phyloP scores from a whole-genome alignment of 64 coral and sea anemone species.

The Actinia tenebrosa region DNA sequence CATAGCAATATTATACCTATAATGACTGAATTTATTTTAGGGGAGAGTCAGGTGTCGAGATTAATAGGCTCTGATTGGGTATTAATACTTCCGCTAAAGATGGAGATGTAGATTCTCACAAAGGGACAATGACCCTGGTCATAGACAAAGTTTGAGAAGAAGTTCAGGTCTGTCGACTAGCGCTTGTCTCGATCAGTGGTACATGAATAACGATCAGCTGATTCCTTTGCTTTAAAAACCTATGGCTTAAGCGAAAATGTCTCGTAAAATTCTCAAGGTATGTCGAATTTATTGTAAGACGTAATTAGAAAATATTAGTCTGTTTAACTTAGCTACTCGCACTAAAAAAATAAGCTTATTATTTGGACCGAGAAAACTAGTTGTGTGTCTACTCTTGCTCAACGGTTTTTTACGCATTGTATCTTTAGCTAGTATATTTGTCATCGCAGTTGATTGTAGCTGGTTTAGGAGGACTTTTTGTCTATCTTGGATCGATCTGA shows the following conservation, averaged over 20 bases:
- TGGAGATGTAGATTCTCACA: not conserved
- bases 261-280: not conserved
- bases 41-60: not conserved
- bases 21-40: not conserved
- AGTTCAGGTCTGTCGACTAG: not conserved
- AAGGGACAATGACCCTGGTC: not conserved
- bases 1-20: not conserved
- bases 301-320: not conserved
- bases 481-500: not conserved
- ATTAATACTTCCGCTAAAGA: not conserved
- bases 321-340: not conserved
- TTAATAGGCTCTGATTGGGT: constrained; percentile 3
- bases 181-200: not conserved
- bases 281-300: not conserved
- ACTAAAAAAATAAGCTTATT: not conserved
- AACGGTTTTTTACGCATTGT: not conserved
- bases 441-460: not conserved
- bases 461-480: not conserved
- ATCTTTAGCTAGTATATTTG: not conserved
- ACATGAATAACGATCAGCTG: not conserved
- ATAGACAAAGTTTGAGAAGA: constrained; percentile 10
- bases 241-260: constrained; percentile 12
- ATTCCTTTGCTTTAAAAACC: not conserved
- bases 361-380: not conserved
- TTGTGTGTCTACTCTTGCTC: not conserved